These are phyloP conservation scores for Bucco capensis DNA, from an alignment of 2,113 vertebrate genomes.

Conservation along the genomic window DNA sequence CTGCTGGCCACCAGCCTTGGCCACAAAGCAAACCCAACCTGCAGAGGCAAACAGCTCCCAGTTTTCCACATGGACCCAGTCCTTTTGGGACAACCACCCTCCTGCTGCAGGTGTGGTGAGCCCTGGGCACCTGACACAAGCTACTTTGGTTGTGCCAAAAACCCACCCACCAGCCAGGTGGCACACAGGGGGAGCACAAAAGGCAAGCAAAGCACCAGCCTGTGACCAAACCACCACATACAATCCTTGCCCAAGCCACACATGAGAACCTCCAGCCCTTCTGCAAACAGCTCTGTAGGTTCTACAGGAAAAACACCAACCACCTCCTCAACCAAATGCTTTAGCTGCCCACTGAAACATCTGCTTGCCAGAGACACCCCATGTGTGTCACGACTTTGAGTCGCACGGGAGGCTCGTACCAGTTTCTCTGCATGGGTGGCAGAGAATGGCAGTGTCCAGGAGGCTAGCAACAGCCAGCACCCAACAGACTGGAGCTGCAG, in stretches of 20 bases:
- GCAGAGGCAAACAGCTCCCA: background rate
- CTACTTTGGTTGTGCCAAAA: background rate
- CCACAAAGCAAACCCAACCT: background rate
- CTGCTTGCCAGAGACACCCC: slow-evolving; percentile 1
- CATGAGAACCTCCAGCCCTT: background rate
- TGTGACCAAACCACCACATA: fast-evolving
- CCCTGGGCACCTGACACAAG: background rate
- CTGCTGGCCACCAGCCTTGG: background rate
- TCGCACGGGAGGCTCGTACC: background rate
- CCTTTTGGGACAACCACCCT: fast-evolving
- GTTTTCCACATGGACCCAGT: fast-evolving
- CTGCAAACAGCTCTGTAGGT: background rate
- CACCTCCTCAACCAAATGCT: fast-evolving
- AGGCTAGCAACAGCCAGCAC: background rate
- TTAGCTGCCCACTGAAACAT: slow-evolving; percentile 15
- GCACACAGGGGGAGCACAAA: background rate
- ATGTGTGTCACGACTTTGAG: background rate
- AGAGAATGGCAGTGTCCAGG: background rate
- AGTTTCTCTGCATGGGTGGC: background rate
- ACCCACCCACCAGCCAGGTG: background rate
- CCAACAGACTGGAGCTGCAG: background rate
- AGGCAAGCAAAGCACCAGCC: background rate
- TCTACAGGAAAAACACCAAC: background rate
- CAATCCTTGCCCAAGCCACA: fast-evolving
- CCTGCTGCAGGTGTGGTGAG: background rate